A percentile compares a stretch with the other conserved stretches of the same genome.
Evolutionary conservation across 2,797 vertebrate species (phyloP).

Genomic region (Chaetodon trifasciatus): DNA sequence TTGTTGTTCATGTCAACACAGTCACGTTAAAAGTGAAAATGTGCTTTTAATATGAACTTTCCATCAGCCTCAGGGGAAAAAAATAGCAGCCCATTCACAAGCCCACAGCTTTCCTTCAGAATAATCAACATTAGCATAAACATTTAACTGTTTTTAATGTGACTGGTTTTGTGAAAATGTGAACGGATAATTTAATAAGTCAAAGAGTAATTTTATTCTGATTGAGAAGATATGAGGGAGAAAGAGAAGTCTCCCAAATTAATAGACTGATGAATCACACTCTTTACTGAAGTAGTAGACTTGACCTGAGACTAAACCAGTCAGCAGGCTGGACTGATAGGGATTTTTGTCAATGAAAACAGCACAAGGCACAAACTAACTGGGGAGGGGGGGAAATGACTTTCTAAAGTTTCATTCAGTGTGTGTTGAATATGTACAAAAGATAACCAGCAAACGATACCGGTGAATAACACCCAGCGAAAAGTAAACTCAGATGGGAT

Average conservation of each 20-base stretch:
- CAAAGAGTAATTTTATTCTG: not conserved
- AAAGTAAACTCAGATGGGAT: not conserved
- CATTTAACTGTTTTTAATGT: not conserved
- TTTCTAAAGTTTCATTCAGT: not conserved
- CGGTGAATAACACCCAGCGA: not conserved
- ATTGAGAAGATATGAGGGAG: not conserved
- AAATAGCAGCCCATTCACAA: not conserved
- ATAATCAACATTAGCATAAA: not conserved
- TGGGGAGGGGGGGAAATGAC: not conserved
- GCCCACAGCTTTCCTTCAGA: not conserved
- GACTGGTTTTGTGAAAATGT: not conserved
- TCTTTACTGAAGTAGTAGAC: not conserved
- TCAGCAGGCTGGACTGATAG: not conserved
- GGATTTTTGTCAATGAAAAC: not conserved
- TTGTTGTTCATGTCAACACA: not conserved
- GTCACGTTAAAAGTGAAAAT: constrained; percentile 14
- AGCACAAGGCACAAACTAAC: not conserved
- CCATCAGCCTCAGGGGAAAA: not conserved
- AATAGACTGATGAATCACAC: not conserved
- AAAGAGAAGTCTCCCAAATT: not conserved
- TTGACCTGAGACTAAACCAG: not conserved
- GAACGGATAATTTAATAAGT: not conserved
- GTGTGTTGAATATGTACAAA: not conserved
- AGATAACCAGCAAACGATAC: not conserved
- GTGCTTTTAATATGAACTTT: constrained; percentile 25